These are phyloP conservation scores for Apostichopus californicus DNA, from an alignment of 35 echinoderm and acorn worm species.

Conservation along the genomic window DNA sequence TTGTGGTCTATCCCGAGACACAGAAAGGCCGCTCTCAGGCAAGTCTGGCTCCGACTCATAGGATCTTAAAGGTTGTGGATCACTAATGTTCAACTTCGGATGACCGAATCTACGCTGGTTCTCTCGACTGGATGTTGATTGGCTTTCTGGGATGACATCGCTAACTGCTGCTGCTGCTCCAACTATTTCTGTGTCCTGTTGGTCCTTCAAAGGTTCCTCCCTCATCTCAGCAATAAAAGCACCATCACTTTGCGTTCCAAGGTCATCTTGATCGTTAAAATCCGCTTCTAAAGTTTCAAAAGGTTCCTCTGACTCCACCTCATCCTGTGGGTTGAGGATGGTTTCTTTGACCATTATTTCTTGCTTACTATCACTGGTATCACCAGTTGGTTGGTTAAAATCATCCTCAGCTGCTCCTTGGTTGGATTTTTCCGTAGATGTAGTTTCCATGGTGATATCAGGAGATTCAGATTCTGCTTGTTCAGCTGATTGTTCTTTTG, in stretches of 20 bases:
- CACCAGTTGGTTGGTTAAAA: not conserved
- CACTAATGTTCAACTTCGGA: conserved; percentile 42
- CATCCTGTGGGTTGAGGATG: not conserved
- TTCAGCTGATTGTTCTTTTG: not conserved
- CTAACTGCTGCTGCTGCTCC: not conserved
- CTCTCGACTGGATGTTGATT: not conserved
- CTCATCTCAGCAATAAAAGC: not conserved
- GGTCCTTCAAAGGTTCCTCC: not conserved
- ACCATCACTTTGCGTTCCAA: not conserved
- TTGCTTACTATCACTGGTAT: not conserved
- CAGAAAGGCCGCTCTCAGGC: conserved; percentile 12
- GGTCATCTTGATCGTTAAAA: too few relatives aligned
- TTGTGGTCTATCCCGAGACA: not conserved
- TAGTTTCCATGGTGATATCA: not conserved
- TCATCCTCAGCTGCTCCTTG: not conserved
- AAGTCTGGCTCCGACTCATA: conserved; percentile 44
- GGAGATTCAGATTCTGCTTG: not conserved
- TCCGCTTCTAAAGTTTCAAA: too few relatives aligned
- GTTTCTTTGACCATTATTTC: not conserved
- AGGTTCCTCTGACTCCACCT: not conserved
- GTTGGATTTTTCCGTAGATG: not conserved
- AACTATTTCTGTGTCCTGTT: not conserved
- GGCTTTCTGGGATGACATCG: not conserved
- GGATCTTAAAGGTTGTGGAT: conserved; percentile 28
- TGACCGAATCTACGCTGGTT: not conserved